A percentile compares a stretch with the other conserved stretches of the same genome.
phyloP scores from a whole-genome alignment of 2,888 invertebrate species.

The Drosophila barbarae region DNA sequence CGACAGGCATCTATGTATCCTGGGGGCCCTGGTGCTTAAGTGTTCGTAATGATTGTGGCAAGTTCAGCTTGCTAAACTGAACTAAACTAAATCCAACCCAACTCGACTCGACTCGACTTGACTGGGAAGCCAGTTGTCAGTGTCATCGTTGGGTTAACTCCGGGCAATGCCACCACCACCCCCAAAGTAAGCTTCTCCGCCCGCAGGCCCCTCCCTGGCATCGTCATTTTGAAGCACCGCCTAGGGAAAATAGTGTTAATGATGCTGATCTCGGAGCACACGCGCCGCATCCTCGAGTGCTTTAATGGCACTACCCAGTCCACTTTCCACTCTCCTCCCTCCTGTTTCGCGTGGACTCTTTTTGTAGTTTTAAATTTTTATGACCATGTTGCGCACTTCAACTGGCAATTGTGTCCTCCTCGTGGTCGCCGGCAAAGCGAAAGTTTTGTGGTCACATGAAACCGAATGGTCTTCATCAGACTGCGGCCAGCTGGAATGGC shows the following conservation, averaged over 20 bases:
- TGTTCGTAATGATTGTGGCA: constrained; percentile 70
- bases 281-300: constrained; percentile 56
- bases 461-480: constrained; percentile 30
- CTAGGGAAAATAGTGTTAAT: constrained; percentile 74
- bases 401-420: constrained; percentile 54
- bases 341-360: constrained; percentile 1
- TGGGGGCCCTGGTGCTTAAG: constrained; percentile 60
- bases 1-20: constrained; percentile 27
- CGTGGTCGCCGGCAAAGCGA: constrained; percentile 22
- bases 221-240: constrained; percentile 62
- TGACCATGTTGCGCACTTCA: constrained; percentile 53
- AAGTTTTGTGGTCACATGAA: constrained; percentile 49
- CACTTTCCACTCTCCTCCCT: constrained; percentile 3
- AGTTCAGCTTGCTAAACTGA: constrained; percentile 46
- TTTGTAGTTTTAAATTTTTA: constrained; percentile 49
- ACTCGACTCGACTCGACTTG: constrained; percentile 44
- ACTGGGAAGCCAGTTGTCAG: constrained; percentile 46
- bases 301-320: constrained; percentile 53
- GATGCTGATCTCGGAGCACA: constrained; percentile 68
- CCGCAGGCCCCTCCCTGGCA: constrained; percentile 2
- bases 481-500: constrained; percentile 35
- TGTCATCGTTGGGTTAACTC: constrained; percentile 33
- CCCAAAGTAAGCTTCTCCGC: not conserved
- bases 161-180: constrained; percentile 1
- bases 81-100: constrained; percentile 59